Evolutionary conservation across 2,113 vertebrate genomes (phyloP).

Genomic region (Gallinago jamesoni): DNA sequence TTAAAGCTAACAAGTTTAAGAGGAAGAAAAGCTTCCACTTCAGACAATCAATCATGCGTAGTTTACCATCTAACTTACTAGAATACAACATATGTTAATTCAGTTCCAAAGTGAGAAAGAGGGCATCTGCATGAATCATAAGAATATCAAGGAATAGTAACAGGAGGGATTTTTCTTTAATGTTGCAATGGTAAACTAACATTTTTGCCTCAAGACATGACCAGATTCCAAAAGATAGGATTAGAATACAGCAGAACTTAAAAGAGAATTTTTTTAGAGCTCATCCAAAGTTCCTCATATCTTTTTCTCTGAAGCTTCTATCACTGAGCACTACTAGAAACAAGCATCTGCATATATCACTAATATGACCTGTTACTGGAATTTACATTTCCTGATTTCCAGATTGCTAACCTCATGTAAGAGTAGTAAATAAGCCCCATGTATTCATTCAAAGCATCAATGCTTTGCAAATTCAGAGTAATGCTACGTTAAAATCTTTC

Average conservation of each 20-base stretch:
- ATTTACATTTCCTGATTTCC: not conserved
- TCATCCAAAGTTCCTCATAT: not conserved
- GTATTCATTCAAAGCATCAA: not conserved
- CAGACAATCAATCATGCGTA: not conserved
- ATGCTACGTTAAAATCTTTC: not conserved
- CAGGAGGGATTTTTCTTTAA: not conserved
- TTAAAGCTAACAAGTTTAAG: not conserved
- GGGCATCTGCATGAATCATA: not conserved
- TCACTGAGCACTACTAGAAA: not conserved
- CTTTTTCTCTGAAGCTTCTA: not conserved
- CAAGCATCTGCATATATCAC: not conserved
- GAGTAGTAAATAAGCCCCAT: not conserved
- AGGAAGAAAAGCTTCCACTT: not conserved
- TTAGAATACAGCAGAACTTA: not conserved
- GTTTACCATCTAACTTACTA: not conserved
- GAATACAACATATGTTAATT: not conserved
- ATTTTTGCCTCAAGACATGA: not conserved
- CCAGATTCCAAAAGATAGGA: not conserved
- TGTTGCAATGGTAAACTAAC: not conserved
- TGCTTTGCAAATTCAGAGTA: not conserved
- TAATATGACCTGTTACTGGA: not conserved
- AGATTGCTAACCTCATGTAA: not conserved
- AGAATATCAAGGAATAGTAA: not conserved
- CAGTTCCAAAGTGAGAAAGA: not conserved
- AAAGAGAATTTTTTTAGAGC: not conserved